A percentile compares a stretch with the other conserved stretches of the same genome.
These are phyloP conservation scores for Baryphthengus martii DNA, from an alignment of 2,113 vertebrate species.

Conservation along the genomic window DNA sequence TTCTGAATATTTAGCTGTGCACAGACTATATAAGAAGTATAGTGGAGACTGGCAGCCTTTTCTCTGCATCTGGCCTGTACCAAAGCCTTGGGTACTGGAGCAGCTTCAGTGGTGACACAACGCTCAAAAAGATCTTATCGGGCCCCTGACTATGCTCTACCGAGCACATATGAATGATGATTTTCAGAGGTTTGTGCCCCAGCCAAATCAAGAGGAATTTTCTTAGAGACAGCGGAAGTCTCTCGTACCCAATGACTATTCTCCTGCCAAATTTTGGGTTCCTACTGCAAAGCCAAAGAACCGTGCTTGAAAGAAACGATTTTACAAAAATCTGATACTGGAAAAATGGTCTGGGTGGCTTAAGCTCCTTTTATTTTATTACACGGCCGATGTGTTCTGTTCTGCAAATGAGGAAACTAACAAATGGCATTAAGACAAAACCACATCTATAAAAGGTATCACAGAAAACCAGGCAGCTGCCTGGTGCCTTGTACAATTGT, in stretches of 20 bases:
- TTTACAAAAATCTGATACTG: neutral
- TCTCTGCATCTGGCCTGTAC: neutral
- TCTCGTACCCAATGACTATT: neutral
- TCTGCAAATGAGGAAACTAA: neutral
- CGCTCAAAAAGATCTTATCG: neutral
- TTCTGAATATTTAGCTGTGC: neutral
- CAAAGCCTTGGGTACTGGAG: neutral
- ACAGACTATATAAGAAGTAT: neutral
- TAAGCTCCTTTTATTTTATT: neutral
- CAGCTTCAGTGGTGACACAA: neutral
- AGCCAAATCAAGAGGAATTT: neutral
- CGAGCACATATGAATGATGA: neutral
- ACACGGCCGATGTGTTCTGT: neutral
- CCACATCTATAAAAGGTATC: neutral
- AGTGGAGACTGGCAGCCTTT: neutral
- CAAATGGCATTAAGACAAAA: neutral
- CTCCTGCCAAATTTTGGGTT: neutral
- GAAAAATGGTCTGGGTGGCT: neutral
- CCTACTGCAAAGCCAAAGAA: neutral
- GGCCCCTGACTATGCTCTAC: neutral
- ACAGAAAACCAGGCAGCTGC: neutral
- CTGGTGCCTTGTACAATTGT: neutral
- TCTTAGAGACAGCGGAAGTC: neutral
- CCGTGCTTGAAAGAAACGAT: neutral
- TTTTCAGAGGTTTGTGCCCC: neutral